These are phyloP conservation scores for Hedya salicella DNA, from an alignment of 2,888 invertebrate species.

Conservation along the genomic window DNA sequence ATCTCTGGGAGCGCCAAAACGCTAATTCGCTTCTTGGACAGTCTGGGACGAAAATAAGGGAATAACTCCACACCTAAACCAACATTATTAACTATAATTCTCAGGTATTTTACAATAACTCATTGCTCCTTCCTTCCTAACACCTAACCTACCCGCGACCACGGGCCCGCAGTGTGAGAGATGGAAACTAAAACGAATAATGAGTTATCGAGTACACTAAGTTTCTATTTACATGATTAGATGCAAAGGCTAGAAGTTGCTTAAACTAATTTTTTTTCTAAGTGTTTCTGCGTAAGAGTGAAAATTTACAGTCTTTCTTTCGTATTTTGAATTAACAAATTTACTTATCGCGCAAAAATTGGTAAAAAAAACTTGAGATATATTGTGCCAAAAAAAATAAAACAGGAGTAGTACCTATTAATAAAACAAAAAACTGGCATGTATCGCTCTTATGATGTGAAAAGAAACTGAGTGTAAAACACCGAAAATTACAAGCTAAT, in stretches of 20 bases:
- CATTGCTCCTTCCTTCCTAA: neutral
- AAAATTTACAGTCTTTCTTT: too few species aligned
- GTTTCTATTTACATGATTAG: neutral
- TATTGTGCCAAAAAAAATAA: too few species aligned
- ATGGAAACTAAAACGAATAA: neutral
- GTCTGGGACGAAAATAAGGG: neutral
- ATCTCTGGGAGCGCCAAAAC: too few species aligned
- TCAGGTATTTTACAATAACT: neutral
- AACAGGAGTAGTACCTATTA: too few species aligned
- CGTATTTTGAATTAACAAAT: too few species aligned
- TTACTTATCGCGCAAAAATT: too few species aligned
- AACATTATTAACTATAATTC: constrained; percentile 14
- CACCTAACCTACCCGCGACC: neutral
- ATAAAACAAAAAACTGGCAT: neutral
- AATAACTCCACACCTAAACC: neutral
- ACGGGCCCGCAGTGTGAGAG: too few species aligned
- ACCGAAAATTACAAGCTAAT: constrained; percentile 10
- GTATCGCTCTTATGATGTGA: neutral
- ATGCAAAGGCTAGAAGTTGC: neutral
- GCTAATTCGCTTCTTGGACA: neutral
- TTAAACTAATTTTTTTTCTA: too few species aligned
- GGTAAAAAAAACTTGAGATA: too few species aligned
- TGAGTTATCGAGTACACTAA: neutral
- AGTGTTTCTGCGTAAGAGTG: too few species aligned
- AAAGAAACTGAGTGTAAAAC: neutral